These are phyloP conservation scores for Thalassoma bifasciatum DNA, from an alignment of 2,113 vertebrate genomes.

Conservation along the genomic window DNA sequence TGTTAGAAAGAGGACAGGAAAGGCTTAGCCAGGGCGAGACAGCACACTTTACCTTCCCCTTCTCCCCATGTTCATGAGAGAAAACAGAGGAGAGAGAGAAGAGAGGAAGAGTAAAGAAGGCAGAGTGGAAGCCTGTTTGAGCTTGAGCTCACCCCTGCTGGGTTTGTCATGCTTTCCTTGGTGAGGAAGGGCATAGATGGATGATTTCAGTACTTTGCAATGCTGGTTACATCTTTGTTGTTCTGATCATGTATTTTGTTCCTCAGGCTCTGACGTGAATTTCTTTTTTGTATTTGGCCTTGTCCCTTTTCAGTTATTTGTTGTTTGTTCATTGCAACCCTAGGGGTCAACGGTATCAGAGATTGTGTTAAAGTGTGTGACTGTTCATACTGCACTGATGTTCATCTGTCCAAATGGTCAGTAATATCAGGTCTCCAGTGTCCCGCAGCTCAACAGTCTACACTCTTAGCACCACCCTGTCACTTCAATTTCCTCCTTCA, in stretches of 20 bases:
- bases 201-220: neutral
- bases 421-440: constrained; percentile 25
- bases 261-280: neutral
- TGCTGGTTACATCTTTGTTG: neutral
- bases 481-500: constrained; percentile 45
- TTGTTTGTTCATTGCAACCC: constrained; percentile 26
- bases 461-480: constrained; percentile 31
- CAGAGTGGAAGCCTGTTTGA: no score
- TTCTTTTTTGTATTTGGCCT: neutral
- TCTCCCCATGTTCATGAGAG: no score
- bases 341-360: constrained; percentile 18
- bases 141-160: no score
- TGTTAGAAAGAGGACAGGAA: no score
- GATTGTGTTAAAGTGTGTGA: neutral
- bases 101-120: no score
- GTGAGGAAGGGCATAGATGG: neutral
- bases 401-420: constrained; percentile 33
- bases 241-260: constrained; percentile 5
- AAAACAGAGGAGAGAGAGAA: no score
- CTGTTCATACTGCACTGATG: constrained; percentile 12
- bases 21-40: no score
- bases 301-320: constrained; percentile 23
- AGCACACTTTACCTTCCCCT: no score
- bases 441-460: constrained; percentile 28
- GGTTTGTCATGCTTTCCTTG: neutral